Base-by-base conservation (phyloP, 2,888 invertebrate genomes). In the Thereva nobilitata region DNA sequence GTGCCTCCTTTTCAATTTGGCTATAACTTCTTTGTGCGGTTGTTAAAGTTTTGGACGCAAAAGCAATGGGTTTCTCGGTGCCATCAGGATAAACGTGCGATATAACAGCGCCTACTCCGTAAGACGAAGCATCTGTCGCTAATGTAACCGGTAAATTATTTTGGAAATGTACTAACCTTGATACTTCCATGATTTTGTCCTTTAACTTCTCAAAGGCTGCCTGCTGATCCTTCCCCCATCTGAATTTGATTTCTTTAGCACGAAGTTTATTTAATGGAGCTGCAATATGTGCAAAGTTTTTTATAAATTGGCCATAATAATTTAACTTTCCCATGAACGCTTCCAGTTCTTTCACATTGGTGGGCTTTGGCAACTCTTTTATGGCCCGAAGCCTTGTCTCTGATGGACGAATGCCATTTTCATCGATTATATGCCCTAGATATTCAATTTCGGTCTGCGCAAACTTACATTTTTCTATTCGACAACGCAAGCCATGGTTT, bases 251-350 rank as follows among this genome's bases (percentile, higher is more conserved):
- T 5, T 47, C 12, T 47, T 10, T 9, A 5, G 5, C 10, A 5
- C 47, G 47, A 1, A 47, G 47, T n/a, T 5, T 9, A 47, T 47
- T 47, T 47, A 47, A 47, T 10, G 47, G 47, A 5, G 47, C 47
- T 5, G 47, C 47, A n/a, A 10, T 47, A n/a, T 47, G 47, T 8
- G 54, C 7, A 40, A 54, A 37, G 38, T 54, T 54, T 5, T 54
- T 4, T 38, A 54, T 54, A 42, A 42, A 56, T 44, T 41, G 41
- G 34, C 12, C 10, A 10, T 47, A 47, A 10, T 47, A 47, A 10
- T 47, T 47, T 47, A 47, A n/a, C 10, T 47, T 56, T 42, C 56
- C 56, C 10, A 56, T 42, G 34, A 56, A 56, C 9, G 42, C 56
- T 56, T 56, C 6, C 5, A 56, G 10, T 40, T 56, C 56, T 40